Conservation (phyloP, 2,113 vertebrate genomes). For the Passer domesticus region DNA sequence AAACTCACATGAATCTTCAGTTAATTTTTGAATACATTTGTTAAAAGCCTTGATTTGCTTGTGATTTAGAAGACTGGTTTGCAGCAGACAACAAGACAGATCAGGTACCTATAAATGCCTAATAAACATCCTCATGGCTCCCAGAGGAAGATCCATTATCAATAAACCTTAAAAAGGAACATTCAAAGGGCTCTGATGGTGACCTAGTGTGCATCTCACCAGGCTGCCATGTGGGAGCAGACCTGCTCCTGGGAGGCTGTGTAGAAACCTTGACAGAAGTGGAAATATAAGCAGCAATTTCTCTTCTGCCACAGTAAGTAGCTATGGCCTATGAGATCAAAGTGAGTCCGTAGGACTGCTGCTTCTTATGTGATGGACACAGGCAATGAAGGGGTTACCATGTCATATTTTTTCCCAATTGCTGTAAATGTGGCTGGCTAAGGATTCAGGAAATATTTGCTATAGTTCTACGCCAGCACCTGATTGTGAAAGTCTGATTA, state of each 20-base stretch:
- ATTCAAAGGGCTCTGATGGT: background rate
- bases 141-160: background rate
- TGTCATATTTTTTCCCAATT: background rate
- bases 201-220: background rate
- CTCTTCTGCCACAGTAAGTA: background rate
- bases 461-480: slow-evolving; percentile 26
- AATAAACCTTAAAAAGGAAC: background rate
- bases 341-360: background rate
- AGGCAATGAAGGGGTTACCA: slow-evolving; percentile 34
- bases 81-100: background rate
- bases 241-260: background rate
- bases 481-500: slow-evolving; percentile 57
- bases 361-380: background rate
- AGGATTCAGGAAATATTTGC: slow-evolving; percentile 54
- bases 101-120: background rate
- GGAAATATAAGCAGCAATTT: background rate
- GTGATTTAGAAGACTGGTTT: background rate
- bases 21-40: background rate
- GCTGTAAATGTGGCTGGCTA: background rate
- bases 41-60: background rate
- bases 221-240: background rate
- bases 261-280: background rate
- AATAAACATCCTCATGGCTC: background rate
- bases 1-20: background rate
- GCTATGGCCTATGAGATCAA: background rate